phyloP scores from a whole-genome alignment of 2,888 invertebrate genomes.

The Prosapia bicincta region DNA sequence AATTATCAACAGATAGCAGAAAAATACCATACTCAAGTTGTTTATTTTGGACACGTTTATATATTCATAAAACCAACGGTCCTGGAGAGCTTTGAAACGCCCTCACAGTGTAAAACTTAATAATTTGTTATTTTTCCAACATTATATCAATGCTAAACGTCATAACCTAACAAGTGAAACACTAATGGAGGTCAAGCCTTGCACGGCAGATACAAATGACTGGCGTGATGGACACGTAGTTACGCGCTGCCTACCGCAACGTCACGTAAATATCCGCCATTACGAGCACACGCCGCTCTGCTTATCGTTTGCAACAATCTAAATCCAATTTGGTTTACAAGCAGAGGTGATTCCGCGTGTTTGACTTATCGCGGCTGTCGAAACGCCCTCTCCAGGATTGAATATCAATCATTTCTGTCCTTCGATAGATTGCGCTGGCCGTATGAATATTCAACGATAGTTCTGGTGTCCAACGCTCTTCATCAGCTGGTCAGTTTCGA shows the following conservation, averaged over 20 bases:
- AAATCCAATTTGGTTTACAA: constrained; percentile 18
- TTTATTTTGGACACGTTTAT: no score
- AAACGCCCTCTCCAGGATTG: background rate
- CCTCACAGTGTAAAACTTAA: no score
- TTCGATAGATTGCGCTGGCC: background rate
- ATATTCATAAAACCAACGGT: no score
- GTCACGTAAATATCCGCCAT: background rate
- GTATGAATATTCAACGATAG: background rate
- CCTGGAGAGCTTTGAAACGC: no score
- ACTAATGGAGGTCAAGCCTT: no score
- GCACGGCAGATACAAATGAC: background rate
- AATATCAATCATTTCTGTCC: background rate
- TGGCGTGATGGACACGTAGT: background rate
- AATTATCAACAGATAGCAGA: no score
- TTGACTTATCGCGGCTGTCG: background rate
- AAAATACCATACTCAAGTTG: no score
- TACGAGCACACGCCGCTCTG: background rate
- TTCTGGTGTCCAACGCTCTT: no score
- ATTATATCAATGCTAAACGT: no score
- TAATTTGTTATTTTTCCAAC: no score
- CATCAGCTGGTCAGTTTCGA: no score
- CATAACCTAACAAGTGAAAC: no score
- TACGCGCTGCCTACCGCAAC: background rate
- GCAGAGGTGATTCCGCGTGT: background rate
- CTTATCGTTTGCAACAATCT: constrained; percentile 19